Conservation (phyloP, 1,140 invertebrate genomes). For the Drosophila sucinea region DNA sequence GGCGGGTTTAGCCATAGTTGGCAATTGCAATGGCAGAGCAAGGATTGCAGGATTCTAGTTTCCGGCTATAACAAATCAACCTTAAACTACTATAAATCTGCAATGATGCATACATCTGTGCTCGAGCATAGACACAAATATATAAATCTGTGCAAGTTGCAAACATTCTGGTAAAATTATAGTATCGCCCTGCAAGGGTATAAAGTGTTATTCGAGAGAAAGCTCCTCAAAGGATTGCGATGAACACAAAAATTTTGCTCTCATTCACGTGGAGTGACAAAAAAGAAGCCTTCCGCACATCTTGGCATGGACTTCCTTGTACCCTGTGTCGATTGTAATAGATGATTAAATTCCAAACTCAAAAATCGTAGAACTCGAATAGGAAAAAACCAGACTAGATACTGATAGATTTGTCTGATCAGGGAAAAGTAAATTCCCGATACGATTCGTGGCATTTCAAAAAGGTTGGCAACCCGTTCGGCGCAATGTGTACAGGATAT, state of each 20-base stretch:
- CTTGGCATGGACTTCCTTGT: no score
- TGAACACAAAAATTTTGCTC: conserved; percentile 6
- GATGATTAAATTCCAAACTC: no score
- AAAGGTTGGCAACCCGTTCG: not conserved
- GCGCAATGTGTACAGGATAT: not conserved
- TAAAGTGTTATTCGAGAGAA: conserved; percentile 11
- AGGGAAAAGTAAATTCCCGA: no score
- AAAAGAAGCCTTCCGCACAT: not conserved
- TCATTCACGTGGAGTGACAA: conserved; percentile 6
- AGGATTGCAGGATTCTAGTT: not conserved
- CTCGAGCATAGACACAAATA: not conserved
- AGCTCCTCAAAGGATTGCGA: conserved; percentile 1
- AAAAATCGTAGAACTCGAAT: no score
- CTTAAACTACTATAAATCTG: conserved; percentile 3
- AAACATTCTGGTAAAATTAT: conserved; percentile 3
- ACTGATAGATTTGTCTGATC: no score
- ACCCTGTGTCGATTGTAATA: no score
- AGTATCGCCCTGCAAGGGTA: conserved; percentile 1
- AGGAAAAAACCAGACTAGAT: no score
- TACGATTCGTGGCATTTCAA: no score
- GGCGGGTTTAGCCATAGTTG: no score
- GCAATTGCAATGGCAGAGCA: no score
- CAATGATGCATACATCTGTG: not conserved
- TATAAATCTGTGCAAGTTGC: conserved; percentile 7
- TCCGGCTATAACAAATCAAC: not conserved